Conservation (phyloP, 2,888 invertebrate species). For the Thelaira solivaga region DNA sequence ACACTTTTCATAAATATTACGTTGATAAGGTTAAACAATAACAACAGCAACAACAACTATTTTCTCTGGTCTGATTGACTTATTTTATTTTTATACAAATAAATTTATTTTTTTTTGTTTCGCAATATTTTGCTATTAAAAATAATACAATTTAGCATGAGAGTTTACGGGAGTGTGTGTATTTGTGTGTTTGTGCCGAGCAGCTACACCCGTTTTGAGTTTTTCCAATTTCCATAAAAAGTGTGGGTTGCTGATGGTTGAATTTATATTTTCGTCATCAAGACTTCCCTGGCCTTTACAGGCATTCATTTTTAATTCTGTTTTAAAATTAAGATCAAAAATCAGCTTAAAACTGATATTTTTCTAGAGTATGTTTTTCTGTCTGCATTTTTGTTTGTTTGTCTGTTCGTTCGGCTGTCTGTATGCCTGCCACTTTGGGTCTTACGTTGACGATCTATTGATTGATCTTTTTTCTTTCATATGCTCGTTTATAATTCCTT, state of each 20-base stretch:
- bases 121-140: conserved; percentile 26
- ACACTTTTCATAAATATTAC: conserved; percentile 53
- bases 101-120: conserved; percentile 30
- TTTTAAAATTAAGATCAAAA: conserved; percentile 43
- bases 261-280: neutral
- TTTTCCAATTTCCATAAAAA: conserved; percentile 57
- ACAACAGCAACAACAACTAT: too few species aligned
- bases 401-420: neutral
- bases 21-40: conserved; percentile 49
- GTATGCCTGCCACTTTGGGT: neutral
- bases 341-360: conserved; percentile 45
- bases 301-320: conserved; percentile 17
- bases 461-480: conserved; percentile 52
- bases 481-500: conserved; percentile 27
- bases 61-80: conserved; percentile 50
- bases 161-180: neutral
- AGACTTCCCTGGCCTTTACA: conserved; percentile 12
- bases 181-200: neutral
- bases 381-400: too few species aligned
- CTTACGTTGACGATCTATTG: conserved; percentile 56
- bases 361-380: neutral
- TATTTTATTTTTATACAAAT: neutral
- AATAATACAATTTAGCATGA: conserved; percentile 3
- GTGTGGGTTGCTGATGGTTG: conserved; percentile 52
- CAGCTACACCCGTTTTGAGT: conserved; percentile 48